phyloP scores from a whole-genome alignment of 2,888 invertebrate species.

The Linyphia triangularis region DNA sequence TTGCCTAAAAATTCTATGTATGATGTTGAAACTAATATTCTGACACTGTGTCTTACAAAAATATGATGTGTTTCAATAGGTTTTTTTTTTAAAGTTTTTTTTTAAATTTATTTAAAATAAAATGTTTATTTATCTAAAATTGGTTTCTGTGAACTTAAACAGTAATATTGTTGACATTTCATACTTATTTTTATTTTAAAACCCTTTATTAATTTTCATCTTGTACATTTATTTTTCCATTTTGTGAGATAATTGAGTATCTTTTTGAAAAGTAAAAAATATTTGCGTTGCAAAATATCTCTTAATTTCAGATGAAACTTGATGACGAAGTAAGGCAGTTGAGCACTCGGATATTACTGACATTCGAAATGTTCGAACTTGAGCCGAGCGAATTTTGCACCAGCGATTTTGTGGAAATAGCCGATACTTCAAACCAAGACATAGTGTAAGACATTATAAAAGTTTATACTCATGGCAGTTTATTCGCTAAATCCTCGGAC shows the following conservation, averaged over 20 bases:
- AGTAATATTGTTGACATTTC: neutral
- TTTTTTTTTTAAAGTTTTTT: too few species aligned
- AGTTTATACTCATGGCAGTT: too few species aligned
- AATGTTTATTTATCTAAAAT: too few species aligned
- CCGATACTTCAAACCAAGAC: conserved; percentile 37
- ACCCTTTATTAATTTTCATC: neutral
- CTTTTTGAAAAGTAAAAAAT: neutral
- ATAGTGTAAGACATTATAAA: conserved; percentile 67
- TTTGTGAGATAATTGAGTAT: neutral
- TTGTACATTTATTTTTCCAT: neutral
- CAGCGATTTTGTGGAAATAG: conserved; percentile 63
- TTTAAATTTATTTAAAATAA: too few species aligned
- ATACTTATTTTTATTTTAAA: neutral
- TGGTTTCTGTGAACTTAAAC: too few species aligned
- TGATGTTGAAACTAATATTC: too few species aligned
- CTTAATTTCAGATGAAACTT: conserved; percentile 37
- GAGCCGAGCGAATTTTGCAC: conserved; percentile 62
- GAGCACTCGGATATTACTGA: conserved; percentile 56
- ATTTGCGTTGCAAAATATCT: neutral
- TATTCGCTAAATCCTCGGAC: too few species aligned
- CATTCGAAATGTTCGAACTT: conserved; percentile 68
- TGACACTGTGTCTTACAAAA: neutral
- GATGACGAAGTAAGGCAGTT: conserved; percentile 37
- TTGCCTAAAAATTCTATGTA: too few species aligned
- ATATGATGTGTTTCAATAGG: too few species aligned